Evolutionary conservation across 2,888 invertebrate species (phyloP).

Genomic region (Eupeodes latifasciatus): DNA sequence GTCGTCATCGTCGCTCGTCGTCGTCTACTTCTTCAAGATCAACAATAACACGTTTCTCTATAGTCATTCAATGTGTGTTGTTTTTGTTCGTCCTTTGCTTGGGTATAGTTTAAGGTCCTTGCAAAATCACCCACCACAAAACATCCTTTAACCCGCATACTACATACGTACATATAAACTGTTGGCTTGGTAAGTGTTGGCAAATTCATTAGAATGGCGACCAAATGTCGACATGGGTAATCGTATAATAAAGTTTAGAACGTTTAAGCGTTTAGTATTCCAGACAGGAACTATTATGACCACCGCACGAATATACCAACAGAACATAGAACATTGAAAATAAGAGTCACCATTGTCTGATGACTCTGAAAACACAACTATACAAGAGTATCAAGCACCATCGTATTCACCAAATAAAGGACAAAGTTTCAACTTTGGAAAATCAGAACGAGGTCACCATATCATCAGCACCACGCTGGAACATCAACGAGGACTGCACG

Average conservation of each 20-base stretch:
- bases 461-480: background rate
- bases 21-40: background rate
- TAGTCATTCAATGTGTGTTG: constrained; percentile 23
- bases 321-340: constrained; percentile 56
- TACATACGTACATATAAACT: background rate
- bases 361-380: background rate
- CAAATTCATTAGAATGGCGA: constrained; percentile 71
- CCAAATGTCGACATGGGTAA: constrained; percentile 72
- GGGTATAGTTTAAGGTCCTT: constrained; percentile 28
- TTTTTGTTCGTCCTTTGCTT: constrained; percentile 23
- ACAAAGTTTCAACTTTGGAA: constrained; percentile 30
- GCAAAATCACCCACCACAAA: constrained; percentile 7
- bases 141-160: background rate
- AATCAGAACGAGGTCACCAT: constrained; percentile 59
- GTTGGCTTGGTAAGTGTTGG: constrained; percentile 34
- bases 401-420: constrained; percentile 4
- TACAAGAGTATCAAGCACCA: background rate
- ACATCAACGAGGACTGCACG: constrained; percentile 33
- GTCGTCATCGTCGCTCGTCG: too few species aligned
- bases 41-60: constrained; percentile 33
- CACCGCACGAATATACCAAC: constrained; percentile 22
- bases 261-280: constrained; percentile 62
- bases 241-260: constrained; percentile 68
- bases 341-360: constrained; percentile 48
- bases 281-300: constrained; percentile 28